Evolutionary conservation across 2,113 vertebrate species (phyloP).

Genomic region (Barnardius zonarius): DNA sequence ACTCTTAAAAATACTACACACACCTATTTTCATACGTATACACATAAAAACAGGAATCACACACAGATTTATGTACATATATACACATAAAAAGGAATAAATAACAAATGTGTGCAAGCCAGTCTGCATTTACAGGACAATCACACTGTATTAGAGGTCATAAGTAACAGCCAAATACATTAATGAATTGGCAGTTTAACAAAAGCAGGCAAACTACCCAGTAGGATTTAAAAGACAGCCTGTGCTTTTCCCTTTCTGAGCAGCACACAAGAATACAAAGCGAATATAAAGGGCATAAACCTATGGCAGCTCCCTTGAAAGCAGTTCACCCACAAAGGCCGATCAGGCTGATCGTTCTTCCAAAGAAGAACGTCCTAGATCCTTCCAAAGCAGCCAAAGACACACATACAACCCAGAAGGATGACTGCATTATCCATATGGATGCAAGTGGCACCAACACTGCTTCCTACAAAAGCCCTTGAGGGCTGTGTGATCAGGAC

Average conservation of each 20-base stretch:
- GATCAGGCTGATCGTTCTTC: not conserved
- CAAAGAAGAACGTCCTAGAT: not conserved
- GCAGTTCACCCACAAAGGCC: not conserved
- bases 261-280: not conserved
- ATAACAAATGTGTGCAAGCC: not conserved
- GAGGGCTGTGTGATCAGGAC: not conserved
- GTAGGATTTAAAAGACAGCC: not conserved
- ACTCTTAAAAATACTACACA: not conserved
- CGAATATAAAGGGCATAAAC: not conserved
- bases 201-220: not conserved
- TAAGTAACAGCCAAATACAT: not conserved
- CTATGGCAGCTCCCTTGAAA: not conserved
- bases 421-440: not conserved
- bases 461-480: not conserved
- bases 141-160: not conserved
- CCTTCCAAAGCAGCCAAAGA: not conserved
- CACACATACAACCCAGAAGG: not conserved
- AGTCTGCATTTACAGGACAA: not conserved
- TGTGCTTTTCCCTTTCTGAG: not conserved
- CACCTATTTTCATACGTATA: not conserved
- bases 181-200: not conserved
- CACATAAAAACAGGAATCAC: not conserved
- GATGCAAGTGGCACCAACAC: fast-evolving
- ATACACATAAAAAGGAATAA: not conserved
- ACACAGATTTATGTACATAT: not conserved